Evolutionary conservation across 2,888 invertebrate species (phyloP), one percentile per base, ranked within the genome.

Genomic region (Eumacrocentrus americanus): DNA sequence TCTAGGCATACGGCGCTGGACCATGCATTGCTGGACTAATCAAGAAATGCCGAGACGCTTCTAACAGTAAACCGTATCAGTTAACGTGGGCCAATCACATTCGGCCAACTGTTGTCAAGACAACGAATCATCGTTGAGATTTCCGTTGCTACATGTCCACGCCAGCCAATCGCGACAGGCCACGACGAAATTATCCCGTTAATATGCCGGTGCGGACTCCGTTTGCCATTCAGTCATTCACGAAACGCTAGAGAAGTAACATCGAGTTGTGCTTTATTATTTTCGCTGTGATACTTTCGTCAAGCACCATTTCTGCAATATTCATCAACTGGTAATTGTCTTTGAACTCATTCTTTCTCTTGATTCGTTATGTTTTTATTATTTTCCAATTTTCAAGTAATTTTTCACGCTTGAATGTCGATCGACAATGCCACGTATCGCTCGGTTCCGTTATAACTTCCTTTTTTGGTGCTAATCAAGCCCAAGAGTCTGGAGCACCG

Each of bases 41-140:
- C 65, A 11, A 9, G 52, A 16, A n/a, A 1, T 2, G 53, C 25
- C 70, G 54, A 67, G 75, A 74, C 76, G 55, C 64, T 76, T 77
- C 74, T 70, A 48, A 60, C 58, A 62, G 50, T 57, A 47, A 20
- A 50, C 52, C 55, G 22, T 23, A 7, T 42, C 46, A 23, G 67
- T 76, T 68, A 66, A 82, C 89, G 88, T 89, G 89, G 87, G 87
- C 89, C 89, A 89, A 89, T 89, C 66, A 71, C 47, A 70, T 68
- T 25, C 44, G 75, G 87, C 85, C 89, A 87, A 86, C 87, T 86
- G 82, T 80, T 71, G 80, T 70, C 29, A 75, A 71, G 67, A 74
- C 61, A 62, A 73, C 87, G 86, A 88, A 88, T 87, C 77, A 72
- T 7, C 71, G 72, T 72, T 50, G 74, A 78, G 81, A 60, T 70